Conservation (phyloP, 2,888 invertebrate genomes). For the Alentia gelatinosa region DNA sequence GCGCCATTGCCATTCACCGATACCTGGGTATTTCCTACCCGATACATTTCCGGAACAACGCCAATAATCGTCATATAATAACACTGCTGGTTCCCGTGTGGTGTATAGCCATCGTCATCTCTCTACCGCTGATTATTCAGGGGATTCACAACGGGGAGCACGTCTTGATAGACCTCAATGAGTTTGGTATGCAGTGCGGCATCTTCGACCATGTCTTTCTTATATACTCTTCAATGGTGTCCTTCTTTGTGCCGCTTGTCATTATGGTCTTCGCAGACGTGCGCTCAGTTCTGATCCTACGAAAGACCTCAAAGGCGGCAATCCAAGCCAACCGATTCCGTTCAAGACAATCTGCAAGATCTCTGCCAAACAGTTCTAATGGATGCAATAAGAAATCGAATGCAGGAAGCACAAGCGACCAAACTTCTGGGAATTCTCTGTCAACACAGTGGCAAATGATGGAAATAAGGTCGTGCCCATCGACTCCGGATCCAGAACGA, state of each 20-base stretch:
- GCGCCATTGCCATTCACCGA: constrained; percentile 66
- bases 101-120: constrained; percentile 62
- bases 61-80: constrained; percentile 59
- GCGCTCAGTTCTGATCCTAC: constrained; percentile 62
- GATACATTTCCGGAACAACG: constrained; percentile 60
- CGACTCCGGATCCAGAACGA: background rate
- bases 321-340: background rate
- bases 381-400: background rate
- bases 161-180: constrained; percentile 57
- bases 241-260: constrained; percentile 65
- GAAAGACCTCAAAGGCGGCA: constrained; percentile 31
- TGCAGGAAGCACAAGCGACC: background rate
- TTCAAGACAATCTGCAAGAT: background rate
- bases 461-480: too few species aligned
- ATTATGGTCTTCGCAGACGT: constrained; percentile 66
- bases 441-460: background rate
- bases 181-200: constrained; percentile 62
- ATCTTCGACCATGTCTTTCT: constrained; percentile 66
- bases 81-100: constrained; percentile 63
- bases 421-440: background rate
- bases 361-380: background rate
- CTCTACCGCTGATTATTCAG: constrained; percentile 64
- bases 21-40: constrained; percentile 65
- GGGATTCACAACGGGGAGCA: constrained; percentile 59
- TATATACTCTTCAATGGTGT: constrained; percentile 66